Percentiles rank a stretch among this genome's conserved stretches.
phyloP scores from a whole-genome alignment of 2,888 invertebrate species.

The Tetanocera ferruginea region DNA sequence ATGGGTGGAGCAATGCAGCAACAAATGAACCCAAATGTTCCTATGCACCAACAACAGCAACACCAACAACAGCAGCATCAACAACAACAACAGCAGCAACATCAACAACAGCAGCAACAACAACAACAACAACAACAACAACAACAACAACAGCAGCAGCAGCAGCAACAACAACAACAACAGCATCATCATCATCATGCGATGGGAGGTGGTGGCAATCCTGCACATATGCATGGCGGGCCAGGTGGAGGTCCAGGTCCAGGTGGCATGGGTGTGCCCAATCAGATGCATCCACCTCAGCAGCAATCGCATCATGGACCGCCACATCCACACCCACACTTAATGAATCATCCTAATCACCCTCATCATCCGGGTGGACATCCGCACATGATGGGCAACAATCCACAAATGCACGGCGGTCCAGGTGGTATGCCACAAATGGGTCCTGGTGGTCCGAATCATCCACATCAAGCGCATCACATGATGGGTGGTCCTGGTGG shows the following conservation, averaged over 20 bases:
- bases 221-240: conserved; percentile 63
- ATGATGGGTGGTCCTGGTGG: conserved; percentile 57
- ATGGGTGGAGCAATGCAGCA: conserved; percentile 60
- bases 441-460: conserved; percentile 45
- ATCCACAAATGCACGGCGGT: conserved; percentile 51
- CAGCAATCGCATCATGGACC: conserved; percentile 63
- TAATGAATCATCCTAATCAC: conserved; percentile 60
- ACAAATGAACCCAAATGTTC: conserved; percentile 70
- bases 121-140: conserved; percentile 69
- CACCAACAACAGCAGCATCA: conserved; percentile 46
- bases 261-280: conserved; percentile 65
- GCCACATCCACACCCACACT: conserved; percentile 62
- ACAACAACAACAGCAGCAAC: conserved; percentile 54
- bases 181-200: conserved; percentile 55
- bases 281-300: conserved; percentile 65
- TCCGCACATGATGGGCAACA: conserved; percentile 61
- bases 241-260: conserved; percentile 51
- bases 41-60: conserved; percentile 65
- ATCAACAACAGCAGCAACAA: conserved; percentile 56
- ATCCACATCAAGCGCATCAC: conserved; percentile 46
- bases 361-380: conserved; percentile 62
- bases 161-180: conserved; percentile 44
- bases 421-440: conserved; percentile 50
- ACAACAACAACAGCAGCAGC: conserved; percentile 66
- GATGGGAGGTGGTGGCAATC: conserved; percentile 55